Evolutionary conservation across 2,888 invertebrate genomes (phyloP), one percentile per base, ranked within the genome.

Genomic region (Oconnorella tubifera): DNA sequence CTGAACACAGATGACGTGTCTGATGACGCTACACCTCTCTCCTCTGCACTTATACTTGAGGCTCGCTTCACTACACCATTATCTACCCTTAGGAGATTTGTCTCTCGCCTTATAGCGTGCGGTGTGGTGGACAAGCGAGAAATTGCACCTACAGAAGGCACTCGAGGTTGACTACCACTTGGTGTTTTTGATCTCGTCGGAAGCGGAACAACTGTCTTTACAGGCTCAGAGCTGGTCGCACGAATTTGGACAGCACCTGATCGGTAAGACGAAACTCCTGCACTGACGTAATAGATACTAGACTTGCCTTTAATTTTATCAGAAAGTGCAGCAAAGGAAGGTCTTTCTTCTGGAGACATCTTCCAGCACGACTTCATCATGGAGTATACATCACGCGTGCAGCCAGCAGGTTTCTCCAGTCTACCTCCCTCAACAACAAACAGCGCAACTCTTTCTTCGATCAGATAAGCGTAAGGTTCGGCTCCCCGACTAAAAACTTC

Each of bases 271-370:
- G 19, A 50, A 29, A 49, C 28, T 29, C 28, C 32, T 1, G 60
- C 50, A 31, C 50, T 60, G 60, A 60, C 50, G 67, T 71, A 73
- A 50, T 73, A 73, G 49, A 73, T 62, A 51, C 63, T 68, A 10
- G 71, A 72, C 56, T 73, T 70, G 58, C 71, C 72, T 59, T 71
- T 71, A 23, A 73, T 60, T 40, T 65, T 67, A 27, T 73, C 69
- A 55, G 70, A 66, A 32, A 73, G 62, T 10, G 58, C 51, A 1
- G 63, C 48, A 48, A 67, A 71, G 1, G 71, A 63, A 6, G 73
- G 73, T 14, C 73, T 51, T 10, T 70, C 68, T 10, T 64, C 51
- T 3, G 69, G 63, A 2, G 51, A 31, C 19, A 64, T 63, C 6
- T 63, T 58, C 73, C 73, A 73, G 62, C 73, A 73, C 50, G 59